Percentiles rank a stretch among this genome's conserved stretches.
Conservation (phyloP, 2,113 vertebrate genomes). For the Dicaeum eximium region DNA sequence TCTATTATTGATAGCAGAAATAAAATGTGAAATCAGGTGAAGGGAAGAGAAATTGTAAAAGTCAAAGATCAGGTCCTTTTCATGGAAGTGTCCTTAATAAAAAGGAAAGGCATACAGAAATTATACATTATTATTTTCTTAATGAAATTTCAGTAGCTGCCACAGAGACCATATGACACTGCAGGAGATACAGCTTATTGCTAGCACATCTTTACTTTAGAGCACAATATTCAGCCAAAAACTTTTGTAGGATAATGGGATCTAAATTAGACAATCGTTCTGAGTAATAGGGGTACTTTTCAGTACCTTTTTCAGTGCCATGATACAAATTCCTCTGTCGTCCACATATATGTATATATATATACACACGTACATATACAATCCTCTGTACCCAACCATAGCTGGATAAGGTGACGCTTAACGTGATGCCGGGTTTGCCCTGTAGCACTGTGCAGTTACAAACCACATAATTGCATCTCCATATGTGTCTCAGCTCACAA, state of each 20-base stretch:
- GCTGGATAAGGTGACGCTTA: neutral
- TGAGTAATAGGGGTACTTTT: neutral
- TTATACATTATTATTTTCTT: neutral
- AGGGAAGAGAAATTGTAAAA: neutral
- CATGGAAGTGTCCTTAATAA: neutral
- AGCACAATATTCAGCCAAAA: neutral
- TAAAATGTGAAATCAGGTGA: neutral
- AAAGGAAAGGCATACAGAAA: neutral
- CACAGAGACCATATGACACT: neutral
- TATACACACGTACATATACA: neutral
- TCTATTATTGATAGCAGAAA: neutral
- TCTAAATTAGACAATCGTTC: neutral
- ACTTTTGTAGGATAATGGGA: neutral
- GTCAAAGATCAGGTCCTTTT: neutral
- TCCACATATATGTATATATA: neutral
- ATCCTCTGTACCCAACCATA: neutral
- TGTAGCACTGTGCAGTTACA: neutral
- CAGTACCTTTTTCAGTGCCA: neutral
- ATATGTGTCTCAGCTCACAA: neutral
- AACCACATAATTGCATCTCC: neutral
- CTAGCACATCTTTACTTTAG: neutral
- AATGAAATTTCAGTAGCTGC: neutral
- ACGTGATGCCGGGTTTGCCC: neutral
- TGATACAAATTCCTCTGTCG: neutral
- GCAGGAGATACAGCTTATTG: neutral